These are phyloP conservation scores for Tineola bisselliella DNA, from an alignment of 2,888 invertebrate genomes.

Conservation along the genomic window DNA sequence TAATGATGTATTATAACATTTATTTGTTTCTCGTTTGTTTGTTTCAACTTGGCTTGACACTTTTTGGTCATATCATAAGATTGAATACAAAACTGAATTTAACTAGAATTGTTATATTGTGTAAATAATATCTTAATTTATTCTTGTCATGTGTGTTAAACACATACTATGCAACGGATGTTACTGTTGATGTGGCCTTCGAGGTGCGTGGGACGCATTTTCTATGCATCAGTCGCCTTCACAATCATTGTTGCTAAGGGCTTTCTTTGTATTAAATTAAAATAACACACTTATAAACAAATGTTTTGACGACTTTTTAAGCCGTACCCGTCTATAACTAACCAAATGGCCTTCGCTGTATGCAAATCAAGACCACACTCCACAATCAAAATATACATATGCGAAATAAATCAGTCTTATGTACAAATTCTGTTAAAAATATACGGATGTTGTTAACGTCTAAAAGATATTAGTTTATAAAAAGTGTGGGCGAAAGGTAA, in stretches of 20 bases:
- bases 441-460: neutral
- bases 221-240: neutral
- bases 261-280: neutral
- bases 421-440: no score
- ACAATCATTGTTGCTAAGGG: neutral
- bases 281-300: neutral
- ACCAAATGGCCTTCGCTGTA: neutral
- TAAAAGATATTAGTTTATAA: neutral
- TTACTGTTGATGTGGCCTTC: slow-evolving; percentile 25
- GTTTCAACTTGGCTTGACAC: no score
- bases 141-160: slow-evolving; percentile 4
- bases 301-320: neutral
- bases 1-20: neutral
- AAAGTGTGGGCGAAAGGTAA: slow-evolving; percentile 23
- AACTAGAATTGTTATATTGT: neutral
- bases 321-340: neutral
- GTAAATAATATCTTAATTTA: neutral
- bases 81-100: neutral
- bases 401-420: neutral
- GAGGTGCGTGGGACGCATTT: slow-evolving; percentile 43
- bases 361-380: neutral
- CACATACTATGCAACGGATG: slow-evolving; percentile 10
- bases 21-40: no score
- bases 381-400: neutral
- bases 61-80: no score